Conservation (phyloP, 2,113 vertebrate genomes). For the Semicossyphus pulcher region DNA sequence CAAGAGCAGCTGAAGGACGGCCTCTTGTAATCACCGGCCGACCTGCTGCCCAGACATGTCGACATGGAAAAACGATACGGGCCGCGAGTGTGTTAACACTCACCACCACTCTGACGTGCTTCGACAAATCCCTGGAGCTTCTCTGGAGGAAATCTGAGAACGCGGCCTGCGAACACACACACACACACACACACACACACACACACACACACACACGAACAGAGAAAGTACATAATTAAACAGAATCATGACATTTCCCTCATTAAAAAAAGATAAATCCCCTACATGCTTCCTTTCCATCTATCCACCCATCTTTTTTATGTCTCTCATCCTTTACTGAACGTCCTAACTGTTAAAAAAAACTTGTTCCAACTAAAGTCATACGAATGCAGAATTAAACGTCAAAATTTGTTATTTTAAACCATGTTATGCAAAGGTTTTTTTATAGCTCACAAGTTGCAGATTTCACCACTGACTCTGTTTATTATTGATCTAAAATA, state of each 20-base stretch:
- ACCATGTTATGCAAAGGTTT: no score
- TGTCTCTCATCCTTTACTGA: background rate
- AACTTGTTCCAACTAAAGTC: no score
- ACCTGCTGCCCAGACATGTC: constrained; percentile 45
- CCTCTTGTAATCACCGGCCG: constrained; percentile 51
- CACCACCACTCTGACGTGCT: constrained; percentile 96
- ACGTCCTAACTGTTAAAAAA: no score
- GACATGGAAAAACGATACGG: constrained; percentile 59
- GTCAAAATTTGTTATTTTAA: no score
- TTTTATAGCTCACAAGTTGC: no score
- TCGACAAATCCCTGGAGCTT: constrained; percentile 97
- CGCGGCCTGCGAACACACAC: constrained; percentile 85
- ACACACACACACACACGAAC: constrained; percentile 3
- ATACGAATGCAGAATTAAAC: no score
- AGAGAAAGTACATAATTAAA: constrained; percentile 43
- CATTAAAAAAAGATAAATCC: constrained; percentile 51
- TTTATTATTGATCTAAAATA: no score
- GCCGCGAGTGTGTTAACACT: constrained; percentile 75
- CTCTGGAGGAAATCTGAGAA: constrained; percentile 98
- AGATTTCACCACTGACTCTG: no score
- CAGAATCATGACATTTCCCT: constrained; percentile 58
- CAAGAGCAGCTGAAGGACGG: constrained; percentile 51
- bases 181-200: constrained; percentile 23
- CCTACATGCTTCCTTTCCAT: constrained; percentile 15
- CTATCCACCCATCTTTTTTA: constrained; percentile 16